phyloP scores from a whole-genome alignment of 2,113 vertebrate species.

The Gymnarchus niloticus region DNA sequence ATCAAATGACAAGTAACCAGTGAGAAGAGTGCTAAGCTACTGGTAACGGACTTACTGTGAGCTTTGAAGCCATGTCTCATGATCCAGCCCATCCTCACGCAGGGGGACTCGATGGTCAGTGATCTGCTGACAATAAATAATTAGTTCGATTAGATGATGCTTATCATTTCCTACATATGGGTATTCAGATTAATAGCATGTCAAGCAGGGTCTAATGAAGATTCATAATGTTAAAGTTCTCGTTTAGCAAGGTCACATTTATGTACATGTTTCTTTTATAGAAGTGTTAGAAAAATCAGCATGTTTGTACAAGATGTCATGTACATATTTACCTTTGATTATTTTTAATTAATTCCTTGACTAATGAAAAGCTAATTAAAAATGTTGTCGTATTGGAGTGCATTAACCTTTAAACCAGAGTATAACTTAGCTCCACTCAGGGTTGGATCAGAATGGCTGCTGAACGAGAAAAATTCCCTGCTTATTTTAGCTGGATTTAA shows the following conservation, averaged over 20 bases:
- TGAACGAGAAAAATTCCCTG: neutral
- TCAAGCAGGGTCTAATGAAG: neutral
- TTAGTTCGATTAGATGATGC: neutral
- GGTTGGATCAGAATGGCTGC: neutral
- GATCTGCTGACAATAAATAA: neutral
- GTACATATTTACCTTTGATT: neutral
- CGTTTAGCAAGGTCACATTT: neutral
- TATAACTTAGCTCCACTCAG: neutral
- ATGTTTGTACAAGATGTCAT: neutral
- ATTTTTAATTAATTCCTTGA: neutral
- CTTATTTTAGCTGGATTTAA: neutral
- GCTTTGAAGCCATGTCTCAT: neutral
- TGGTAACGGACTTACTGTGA: neutral
- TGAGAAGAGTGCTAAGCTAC: neutral
- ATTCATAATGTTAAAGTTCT: neutral
- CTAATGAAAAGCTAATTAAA: neutral
- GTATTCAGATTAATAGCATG: neutral
- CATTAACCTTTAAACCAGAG: too few species aligned
- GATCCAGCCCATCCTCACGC: neutral
- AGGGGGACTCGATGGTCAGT: neutral
- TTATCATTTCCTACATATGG: neutral
- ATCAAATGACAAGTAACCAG: neutral
- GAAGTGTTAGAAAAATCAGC: neutral
- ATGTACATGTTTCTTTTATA: neutral
- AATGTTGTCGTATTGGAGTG: conserved; percentile 1